A percentile compares a stretch with the other conserved stretches of the same genome.
Evolutionary conservation across 2,888 invertebrate genomes (phyloP).

Genomic region (Craniophora ligustri): DNA sequence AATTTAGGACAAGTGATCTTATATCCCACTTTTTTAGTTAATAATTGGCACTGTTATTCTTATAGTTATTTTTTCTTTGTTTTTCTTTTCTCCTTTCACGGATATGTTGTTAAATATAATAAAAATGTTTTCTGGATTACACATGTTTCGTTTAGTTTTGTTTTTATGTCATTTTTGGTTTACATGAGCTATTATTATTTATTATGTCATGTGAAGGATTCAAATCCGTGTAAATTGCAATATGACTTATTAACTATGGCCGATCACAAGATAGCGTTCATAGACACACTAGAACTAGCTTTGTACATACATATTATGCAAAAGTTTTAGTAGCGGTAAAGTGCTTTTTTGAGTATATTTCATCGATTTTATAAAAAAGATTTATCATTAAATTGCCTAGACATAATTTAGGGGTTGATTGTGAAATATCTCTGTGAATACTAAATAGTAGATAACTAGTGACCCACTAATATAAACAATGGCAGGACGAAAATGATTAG

Average conservation of each 20-base stretch:
- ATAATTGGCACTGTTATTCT: slow-evolving; percentile 86
- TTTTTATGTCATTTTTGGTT: slow-evolving; percentile 52
- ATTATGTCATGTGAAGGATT: slow-evolving; percentile 48
- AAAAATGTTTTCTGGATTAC: slow-evolving; percentile 82
- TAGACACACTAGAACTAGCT: slow-evolving; percentile 63
- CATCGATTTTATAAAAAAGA: slow-evolving; percentile 58
- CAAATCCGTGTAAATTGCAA: slow-evolving; percentile 55
- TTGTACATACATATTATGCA: slow-evolving; percentile 72
- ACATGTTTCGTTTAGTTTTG: slow-evolving; percentile 74
- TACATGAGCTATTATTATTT: slow-evolving; percentile 31
- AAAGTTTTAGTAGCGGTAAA: slow-evolving; percentile 62
- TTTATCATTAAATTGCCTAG: slow-evolving; percentile 65
- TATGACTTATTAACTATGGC: slow-evolving; percentile 48
- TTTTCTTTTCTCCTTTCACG: slow-evolving; percentile 73
- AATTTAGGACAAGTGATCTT: slow-evolving; percentile 61
- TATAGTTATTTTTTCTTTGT: slow-evolving; percentile 79
- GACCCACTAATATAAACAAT: slow-evolving; percentile 40
- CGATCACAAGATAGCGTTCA: slow-evolving; percentile 34
- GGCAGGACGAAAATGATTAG: slow-evolving; percentile 38
- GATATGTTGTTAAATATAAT: slow-evolving; percentile 79
- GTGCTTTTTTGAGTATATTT: slow-evolving; percentile 65
- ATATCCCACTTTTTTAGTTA: slow-evolving; percentile 68
- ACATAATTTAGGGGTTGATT: slow-evolving; percentile 60
- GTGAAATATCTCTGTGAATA: slow-evolving; percentile 66
- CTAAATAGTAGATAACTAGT: slow-evolving; percentile 49